Conservation (phyloP, 2,113 vertebrate genomes). For the Marmota flaviventris region DNA sequence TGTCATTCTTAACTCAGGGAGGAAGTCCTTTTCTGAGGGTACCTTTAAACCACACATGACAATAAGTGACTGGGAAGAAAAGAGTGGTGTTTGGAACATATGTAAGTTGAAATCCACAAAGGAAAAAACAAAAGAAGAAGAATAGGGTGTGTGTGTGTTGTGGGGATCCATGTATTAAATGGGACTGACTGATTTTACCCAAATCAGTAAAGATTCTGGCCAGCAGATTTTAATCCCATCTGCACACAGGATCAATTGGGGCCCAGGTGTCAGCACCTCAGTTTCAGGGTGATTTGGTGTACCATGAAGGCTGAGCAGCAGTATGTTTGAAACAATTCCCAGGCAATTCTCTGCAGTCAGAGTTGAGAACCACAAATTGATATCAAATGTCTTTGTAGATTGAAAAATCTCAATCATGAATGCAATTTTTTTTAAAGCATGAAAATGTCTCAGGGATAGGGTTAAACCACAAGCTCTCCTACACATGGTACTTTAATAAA, state of each 20-base stretch:
- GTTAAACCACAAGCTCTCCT: not conserved
- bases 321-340: not conserved
- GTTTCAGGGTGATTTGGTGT: not conserved
- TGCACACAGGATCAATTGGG: not conserved
- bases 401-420: conserved; percentile 57
- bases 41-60: not conserved
- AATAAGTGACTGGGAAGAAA: not conserved
- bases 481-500: not conserved
- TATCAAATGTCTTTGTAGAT: conserved; percentile 25
- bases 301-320: not conserved
- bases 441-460: conserved; percentile 30
- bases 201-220: not conserved
- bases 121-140: not conserved
- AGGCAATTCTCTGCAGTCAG: not conserved
- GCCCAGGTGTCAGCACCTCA: not conserved
- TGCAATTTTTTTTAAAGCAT: conserved; percentile 29
- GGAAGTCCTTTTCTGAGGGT: not conserved
- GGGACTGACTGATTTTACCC: not conserved
- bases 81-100: not conserved
- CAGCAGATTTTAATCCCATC: not conserved
- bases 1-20: not conserved
- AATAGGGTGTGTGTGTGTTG: no score
- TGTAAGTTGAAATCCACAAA: not conserved
- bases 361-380: not conserved
- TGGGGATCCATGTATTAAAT: not conserved